Base-by-base conservation (phyloP, 2,797 vertebrate species). In the Eospalax fontanierii region DNA sequence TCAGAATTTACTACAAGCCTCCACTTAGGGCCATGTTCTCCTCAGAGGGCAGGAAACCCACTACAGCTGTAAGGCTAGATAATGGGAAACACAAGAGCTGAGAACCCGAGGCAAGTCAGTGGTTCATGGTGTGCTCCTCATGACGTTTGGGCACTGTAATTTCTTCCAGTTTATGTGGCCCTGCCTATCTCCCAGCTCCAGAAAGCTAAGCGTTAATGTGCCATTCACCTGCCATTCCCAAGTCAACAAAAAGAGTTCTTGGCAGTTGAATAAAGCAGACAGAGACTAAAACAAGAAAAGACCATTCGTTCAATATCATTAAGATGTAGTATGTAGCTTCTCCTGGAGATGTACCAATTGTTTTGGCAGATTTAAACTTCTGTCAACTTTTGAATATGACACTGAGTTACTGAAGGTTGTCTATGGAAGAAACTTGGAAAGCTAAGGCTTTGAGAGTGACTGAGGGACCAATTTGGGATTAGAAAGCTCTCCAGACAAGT, bases 311-410 rank as follows among this genome's bases (percentile, higher is more conserved):
- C 57, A 92, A 12, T 4, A 38, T 87, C 61, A 46, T 70, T 86
- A 79, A 73, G 33, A 57, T 59, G 66, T 54, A 73, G 59, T 80
- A 66, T 35, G 18, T 84, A 59, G 80, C 71, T 95, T 83, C 65
- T 95, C 83, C n/a, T 91, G 26, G 35, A 76, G 38, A 93, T 71
- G 50, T 87, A 19, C 65, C 89, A 84, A 40, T n/a, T 30, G 63
- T 82, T 71, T 83, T 22, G 79, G 75, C 50, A 89, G 87, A 94
- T 54, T 83, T 65, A 92, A 76, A 95, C 30, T 87, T 70, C 46
- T 40, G 82, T 90, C 68, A 93, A 84, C 24, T 38, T 95, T 92
- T 94, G 66, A 91, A 73, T 57, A 89, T 84, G 81, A 63, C 35
- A 94, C n/a, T 84, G 33, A 88, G 92, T 74, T 74, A 63, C 9